These are phyloP conservation scores for Antrozous pallidus DNA, from an alignment of 2,797 vertebrate genomes.

Conservation along the genomic window DNA sequence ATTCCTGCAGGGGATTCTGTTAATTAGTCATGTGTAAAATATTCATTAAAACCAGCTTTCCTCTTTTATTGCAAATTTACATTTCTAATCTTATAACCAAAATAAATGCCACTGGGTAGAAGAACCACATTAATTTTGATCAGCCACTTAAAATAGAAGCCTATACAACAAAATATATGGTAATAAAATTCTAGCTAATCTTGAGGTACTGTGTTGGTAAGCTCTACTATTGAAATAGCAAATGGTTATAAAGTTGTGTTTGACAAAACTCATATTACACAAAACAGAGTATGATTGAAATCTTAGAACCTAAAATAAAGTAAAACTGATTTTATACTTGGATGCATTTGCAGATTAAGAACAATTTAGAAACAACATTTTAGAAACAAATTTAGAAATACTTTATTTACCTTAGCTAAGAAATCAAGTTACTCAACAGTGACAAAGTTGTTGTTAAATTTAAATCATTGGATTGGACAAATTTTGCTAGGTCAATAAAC, in stretches of 20 bases:
- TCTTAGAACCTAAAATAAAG: background rate
- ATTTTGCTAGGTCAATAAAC: background rate
- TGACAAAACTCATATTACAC: slow-evolving; percentile 23
- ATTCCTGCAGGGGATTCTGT: slow-evolving; percentile 86
- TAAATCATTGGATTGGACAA: background rate
- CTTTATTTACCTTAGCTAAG: background rate
- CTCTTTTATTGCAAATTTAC: slow-evolving; percentile 87
- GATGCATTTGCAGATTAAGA: background rate
- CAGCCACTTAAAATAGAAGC: slow-evolving; percentile 78
- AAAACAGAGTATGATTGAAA: background rate
- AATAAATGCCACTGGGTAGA: slow-evolving; percentile 85
- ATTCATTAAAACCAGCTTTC: slow-evolving; percentile 88
- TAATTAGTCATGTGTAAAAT: slow-evolving; percentile 89
- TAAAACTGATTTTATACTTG: background rate
- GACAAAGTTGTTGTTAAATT: background rate
- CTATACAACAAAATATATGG: slow-evolving; percentile 73
- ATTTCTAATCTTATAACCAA: slow-evolving; percentile 86
- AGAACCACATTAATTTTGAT: slow-evolving; percentile 84
- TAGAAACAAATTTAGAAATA: no score
- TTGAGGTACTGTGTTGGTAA: slow-evolving; percentile 49
- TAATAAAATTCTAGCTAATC: slow-evolving; percentile 62
- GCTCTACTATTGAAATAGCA: slow-evolving; percentile 55
- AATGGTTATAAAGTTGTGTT: slow-evolving; percentile 30
- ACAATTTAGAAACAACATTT: background rate
- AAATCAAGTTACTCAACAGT: background rate